Evolutionary conservation across 2,888 invertebrate species (phyloP), one percentile per base, ranked within the genome.

Genomic region (Plebejus argus): DNA sequence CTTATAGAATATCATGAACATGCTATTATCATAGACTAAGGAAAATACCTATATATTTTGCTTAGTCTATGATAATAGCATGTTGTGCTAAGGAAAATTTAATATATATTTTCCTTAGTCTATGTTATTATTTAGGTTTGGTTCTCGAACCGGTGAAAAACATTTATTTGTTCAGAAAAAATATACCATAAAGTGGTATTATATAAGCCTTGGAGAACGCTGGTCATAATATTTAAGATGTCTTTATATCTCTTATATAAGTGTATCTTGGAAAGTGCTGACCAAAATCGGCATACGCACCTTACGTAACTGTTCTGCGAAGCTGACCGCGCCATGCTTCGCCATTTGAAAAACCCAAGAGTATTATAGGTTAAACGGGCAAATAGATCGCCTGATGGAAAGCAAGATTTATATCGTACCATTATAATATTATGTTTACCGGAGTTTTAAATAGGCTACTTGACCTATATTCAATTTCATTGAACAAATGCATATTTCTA

Each of bases 241-340:
- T 8, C 39, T 39, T n/a, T 12, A 39, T 39, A 70, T 71, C 20
- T 71, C 71, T 74, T 53, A 74, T 45, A 18, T 74, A 74, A 74
- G 15, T 72, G 23, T 45, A 53, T 74, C 74, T 74, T 53, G 53
- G 74, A 53, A 53, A 74, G 49, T 15, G 28, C 15, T 10, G 49
- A 28, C 15, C 74, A 49, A 74, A 74, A 74, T 49, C 74, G 49
- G 28, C 71, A 28, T 20, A 49, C 49, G 74, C 23, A 53, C 53
- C 28, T 74, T 74, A 18, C 15, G 53, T 28, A 74, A 74, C 15
- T 2, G 5, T 23, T 71, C 20, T 45, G 72, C 53, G n/a, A 53
- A 74, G 23, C 23, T 66, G 61, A 66, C 61, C 28, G 28, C 66
- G 33, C 28, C 33, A 28, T 66, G 33, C 15, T 5, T 28, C 5